These are phyloP conservation scores for Menura novaehollandiae DNA, from an alignment of 2,113 vertebrate species.

Conservation along the genomic window DNA sequence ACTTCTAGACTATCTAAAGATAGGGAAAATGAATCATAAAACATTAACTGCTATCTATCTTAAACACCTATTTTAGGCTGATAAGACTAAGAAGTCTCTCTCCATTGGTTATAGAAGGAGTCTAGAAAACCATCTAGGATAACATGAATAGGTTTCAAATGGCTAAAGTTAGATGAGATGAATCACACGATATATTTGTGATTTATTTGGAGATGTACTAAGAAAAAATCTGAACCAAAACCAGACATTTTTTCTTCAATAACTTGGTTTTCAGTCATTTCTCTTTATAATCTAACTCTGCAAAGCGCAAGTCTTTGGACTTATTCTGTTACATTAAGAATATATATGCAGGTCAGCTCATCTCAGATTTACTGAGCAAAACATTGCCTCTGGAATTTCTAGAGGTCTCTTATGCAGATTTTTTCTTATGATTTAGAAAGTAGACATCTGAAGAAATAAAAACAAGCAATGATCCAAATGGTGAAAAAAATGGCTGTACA, in stretches of 20 bases:
- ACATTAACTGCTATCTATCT: conserved; percentile 38
- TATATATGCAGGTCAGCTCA: background rate
- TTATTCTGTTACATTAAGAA: background rate
- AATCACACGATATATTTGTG: background rate
- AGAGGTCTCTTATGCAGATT: background rate
- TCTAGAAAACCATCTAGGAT: background rate
- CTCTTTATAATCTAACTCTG: background rate
- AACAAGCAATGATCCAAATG: background rate
- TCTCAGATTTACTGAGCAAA: background rate
- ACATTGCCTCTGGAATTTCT: background rate
- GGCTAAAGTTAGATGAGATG: background rate
- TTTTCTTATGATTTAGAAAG: background rate
- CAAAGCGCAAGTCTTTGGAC: background rate
- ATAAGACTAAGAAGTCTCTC: background rate
- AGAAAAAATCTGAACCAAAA: background rate
- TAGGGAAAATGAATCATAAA: conserved; percentile 33
- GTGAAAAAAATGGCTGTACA: background rate
- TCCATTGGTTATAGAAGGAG: background rate
- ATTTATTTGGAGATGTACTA: background rate
- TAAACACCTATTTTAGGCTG: conserved; percentile 13
- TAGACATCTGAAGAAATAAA: background rate
- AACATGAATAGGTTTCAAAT: background rate
- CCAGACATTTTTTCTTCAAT: background rate
- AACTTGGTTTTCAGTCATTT: background rate
- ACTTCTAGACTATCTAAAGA: conserved; percentile 35